Base-by-base conservation (phyloP, 92 coral and sea anemone species). In the Porites divaricata region DNA sequence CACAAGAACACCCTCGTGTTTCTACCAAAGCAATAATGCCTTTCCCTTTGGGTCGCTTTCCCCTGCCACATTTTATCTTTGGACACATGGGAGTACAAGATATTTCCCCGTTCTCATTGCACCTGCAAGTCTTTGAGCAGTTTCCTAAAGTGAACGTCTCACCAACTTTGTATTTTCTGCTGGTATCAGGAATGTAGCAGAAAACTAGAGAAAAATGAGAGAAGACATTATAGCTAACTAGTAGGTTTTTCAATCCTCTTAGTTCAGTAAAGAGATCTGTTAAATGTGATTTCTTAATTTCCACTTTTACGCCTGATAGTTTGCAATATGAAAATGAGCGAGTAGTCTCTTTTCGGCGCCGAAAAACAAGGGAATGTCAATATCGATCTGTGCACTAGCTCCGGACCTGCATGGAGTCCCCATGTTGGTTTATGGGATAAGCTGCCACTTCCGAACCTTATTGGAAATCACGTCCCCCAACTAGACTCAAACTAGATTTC, bases 81-180 rank as follows among this genome's bases (percentile, higher is more conserved):
- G 92, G 86, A 67, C 98, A 93, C 28, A 80, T 45, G 0, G 98
- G 93, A 3, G 22, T 45, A 67, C 98, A 93, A 8, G 75, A 76
- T 66, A 93, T 80, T 53, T 75, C 86, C 8, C 91, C 95, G 48
- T 93, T 92, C 48, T 86, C 91, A 23, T 85, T 89, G 67, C 98
- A 93, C 22, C 88, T 85, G 74, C 98, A 93, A 61, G 56, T 80
- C 62, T 89, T 75, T 1, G 90, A 85, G 68, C 98, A 93, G 76
- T 86, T 89, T 19, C 71, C 86, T 8, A 83, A 82, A 41, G 68
- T 82, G 70, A 86, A 93, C 4, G 93, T 88, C 67, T 89, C 92
- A 20, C 91, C 95, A 23, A 87, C 85, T 73, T 89, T 89, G 77
- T 88, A 94, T 53, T 84, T 83, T 58, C 79, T 41, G 67, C 63